Evolutionary conservation across 2,797 vertebrate species (phyloP).

Genomic region (Pteronotus mesoamericanus): DNA sequence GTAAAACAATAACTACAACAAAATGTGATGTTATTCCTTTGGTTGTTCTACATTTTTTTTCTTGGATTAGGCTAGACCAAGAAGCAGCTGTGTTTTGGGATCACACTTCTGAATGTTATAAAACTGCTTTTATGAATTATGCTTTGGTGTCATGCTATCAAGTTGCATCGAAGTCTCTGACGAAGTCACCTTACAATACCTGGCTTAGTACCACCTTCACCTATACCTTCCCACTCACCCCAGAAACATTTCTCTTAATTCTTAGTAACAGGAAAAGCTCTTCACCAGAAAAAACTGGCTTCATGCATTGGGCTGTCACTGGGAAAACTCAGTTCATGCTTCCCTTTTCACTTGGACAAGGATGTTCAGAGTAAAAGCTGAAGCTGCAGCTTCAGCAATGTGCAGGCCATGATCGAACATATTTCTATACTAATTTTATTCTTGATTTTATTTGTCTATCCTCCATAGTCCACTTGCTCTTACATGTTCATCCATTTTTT

Average conservation of each 20-base stretch:
- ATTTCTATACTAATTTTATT: neutral
- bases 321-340: neutral
- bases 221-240: neutral
- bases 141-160: neutral
- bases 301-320: neutral
- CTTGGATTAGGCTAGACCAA: neutral
- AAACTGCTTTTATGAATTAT: neutral
- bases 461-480: neutral
- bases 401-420: neutral
- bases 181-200: neutral
- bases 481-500: neutral
- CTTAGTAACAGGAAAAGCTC: neutral
- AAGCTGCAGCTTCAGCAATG: neutral
- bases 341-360: neutral
- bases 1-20: neutral
- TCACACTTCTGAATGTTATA: neutral
- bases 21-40: neutral
- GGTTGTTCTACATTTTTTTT: neutral
- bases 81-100: neutral
- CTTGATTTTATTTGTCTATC: neutral
- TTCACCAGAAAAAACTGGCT: neutral
- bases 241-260: neutral
- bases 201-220: neutral
- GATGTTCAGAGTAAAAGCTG: neutral
- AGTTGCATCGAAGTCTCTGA: neutral